Evolutionary conservation across 2,113 vertebrate genomes (phyloP).

Genomic region (Toxotes jaculatrix): DNA sequence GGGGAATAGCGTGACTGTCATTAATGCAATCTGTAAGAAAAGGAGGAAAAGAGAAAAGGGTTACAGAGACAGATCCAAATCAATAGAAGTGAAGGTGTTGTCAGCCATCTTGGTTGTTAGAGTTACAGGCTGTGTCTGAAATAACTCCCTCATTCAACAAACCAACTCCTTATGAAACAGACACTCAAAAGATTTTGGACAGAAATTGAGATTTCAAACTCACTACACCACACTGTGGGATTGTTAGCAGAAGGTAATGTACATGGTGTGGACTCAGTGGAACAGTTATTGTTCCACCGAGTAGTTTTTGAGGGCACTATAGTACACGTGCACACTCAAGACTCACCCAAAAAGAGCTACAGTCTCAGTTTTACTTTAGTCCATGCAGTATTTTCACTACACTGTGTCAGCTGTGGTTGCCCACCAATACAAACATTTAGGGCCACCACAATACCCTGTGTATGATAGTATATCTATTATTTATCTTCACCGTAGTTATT

Average conservation of each 20-base stretch:
- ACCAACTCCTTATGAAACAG: background rate
- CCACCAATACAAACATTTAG: background rate
- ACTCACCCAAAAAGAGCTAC: too few species aligned
- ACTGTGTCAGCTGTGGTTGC: too few species aligned
- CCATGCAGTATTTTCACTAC: background rate
- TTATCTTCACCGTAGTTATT: background rate
- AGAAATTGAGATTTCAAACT: too few species aligned
- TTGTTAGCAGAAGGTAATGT: background rate
- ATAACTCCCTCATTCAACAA: background rate
- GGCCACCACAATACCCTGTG: background rate
- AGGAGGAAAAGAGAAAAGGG: background rate
- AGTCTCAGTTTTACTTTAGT: background rate
- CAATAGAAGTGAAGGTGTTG: background rate
- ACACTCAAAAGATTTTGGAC: too few species aligned
- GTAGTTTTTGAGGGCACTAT: background rate
- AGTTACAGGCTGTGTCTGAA: background rate
- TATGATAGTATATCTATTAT: background rate
- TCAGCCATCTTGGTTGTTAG: background rate
- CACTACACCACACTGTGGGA: background rate
- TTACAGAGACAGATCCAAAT: background rate
- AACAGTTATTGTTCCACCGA: background rate
- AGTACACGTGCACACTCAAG: background rate
- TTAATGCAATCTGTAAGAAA: slow-evolving; percentile 89
- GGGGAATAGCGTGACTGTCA: slow-evolving; percentile 97
- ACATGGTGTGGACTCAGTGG: background rate